Base-by-base conservation (phyloP, 2,113 vertebrate genomes). In the Melospiza melodia region DNA sequence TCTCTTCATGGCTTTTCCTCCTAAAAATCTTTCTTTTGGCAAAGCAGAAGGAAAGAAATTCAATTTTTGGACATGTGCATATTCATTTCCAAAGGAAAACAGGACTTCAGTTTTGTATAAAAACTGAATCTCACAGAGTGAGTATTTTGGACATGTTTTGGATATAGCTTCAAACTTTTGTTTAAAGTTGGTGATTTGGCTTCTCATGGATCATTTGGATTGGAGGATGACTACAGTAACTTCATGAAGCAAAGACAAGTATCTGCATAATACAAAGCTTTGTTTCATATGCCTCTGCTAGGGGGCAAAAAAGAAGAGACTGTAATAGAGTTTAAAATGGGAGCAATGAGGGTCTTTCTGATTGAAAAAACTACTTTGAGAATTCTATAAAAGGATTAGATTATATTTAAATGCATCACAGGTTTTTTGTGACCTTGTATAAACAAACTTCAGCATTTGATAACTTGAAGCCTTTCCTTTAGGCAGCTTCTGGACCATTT, bases 1-100 rank as follows among this genome's bases (percentile, higher is more conserved):
- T 72, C 10, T 91, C 39, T 66, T 24, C 33, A n/a, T n/a, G 24
- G 1, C 52, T 84, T 83, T 87, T 84, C 63, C 22, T 89, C 52
- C 44, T 77, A 72, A 94, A 95, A 84, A 49, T 73, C 43, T 82
- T 77, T 75, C 22, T 79, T 79, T 90, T 89, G 82, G 73, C 58
- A 72, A 83, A 79, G 49, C 15, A 81, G n/a, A 58, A 30, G 33
- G 41, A 35, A 66, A 81, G 3, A 87, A 84, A 75, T 9, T 81
- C 48, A 24, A 33, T 49, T 39, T 94, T 78, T 77, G 68, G 63
- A 41, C n/a, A 59, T 6, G 8, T 59, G 9, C 8, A 25, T 69
- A 41, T n/a, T 89, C 31, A 72, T 59, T 77, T 71, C 73, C 49
- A 75, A 89, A 68, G 52, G 48, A 81, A 93, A 90, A 90, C 8